A percentile compares a stretch with the other conserved stretches of the same genome.
phyloP scores from a whole-genome alignment of 2,797 vertebrate genomes.

The Pipistrellus pipistrellus region DNA sequence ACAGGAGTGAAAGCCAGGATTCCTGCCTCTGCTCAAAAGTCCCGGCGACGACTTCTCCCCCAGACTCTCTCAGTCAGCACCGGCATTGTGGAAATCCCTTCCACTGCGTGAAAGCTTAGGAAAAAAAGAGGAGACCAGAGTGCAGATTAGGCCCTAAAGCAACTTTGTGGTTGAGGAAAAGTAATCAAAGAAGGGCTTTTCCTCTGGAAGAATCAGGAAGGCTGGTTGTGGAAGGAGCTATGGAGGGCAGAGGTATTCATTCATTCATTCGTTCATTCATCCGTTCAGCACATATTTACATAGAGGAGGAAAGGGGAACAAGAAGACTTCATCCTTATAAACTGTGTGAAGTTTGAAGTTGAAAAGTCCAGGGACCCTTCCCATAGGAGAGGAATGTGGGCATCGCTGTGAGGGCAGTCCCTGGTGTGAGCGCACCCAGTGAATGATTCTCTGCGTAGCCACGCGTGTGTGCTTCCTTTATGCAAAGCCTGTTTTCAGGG shows the following conservation, averaged over 20 bases:
- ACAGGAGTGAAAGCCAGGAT: neutral
- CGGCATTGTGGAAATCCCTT: conserved; percentile 59
- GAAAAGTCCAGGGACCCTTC: neutral
- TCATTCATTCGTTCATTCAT: neutral
- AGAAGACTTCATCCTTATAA: neutral
- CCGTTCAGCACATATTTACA: neutral
- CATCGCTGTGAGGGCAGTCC: neutral
- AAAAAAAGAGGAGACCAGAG: neutral
- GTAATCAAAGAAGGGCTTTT: neutral
- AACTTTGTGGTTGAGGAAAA: neutral
- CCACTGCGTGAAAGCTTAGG: neutral
- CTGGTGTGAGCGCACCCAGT: neutral
- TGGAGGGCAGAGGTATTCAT: neutral
- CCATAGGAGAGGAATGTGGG: neutral
- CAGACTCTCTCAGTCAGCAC: conserved; percentile 60
- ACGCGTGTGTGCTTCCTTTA: neutral
- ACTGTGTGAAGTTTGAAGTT: neutral
- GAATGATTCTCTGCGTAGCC: neutral
- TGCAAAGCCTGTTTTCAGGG: neutral
- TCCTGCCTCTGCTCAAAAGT: neutral
- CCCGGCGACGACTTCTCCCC: neutral
- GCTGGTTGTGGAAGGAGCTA: neutral
- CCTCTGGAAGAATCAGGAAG: neutral
- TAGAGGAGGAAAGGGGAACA: neutral
- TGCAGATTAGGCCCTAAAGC: conserved; percentile 1